Base-by-base conservation (phyloP, 2,888 invertebrate species). In the Phrixothrix hirtus region DNA sequence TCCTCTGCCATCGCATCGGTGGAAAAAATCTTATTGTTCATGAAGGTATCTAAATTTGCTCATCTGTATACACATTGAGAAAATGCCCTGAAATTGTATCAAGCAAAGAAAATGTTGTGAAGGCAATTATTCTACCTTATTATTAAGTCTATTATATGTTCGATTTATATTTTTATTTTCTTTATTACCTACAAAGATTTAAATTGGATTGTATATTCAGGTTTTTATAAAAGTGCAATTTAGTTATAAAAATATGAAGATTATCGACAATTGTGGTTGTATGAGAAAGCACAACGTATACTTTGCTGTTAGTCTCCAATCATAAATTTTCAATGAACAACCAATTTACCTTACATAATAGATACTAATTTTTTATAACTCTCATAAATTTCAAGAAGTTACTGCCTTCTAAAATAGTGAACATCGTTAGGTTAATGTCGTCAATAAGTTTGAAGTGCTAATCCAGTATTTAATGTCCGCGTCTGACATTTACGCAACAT, bases 1-100 rank as follows among this genome's bases (percentile, higher is more conserved):
- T 59, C 62, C 58, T 57, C 60, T 56, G 43, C 56, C 52, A 55
- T 55, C 50, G 17, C 39, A 25, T n/a, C n/a, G n/a, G n/a, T n/a
- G 16, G 17, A 27, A 45, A 45, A 55, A 44, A 39, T 41, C 45
- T 45, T 30, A 54, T 54, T 49, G 48, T 54, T 49, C 48, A 17
- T 11, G n/a, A n/a, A n/a, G n/a, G 11, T 55, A 49, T 55, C 41
- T 31, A 43, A 37, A 45, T 48, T 39, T 32, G 30, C 31, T 46
- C 37, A 46, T 46, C 53, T 42, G 25, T 52, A 32, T 11, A 32
- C 26, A 35, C 37, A 30, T 21, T 35, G n/a, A 26, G 13, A n/a
- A 13, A 29, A 49, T 31, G 37, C 42, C 35, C n/a, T 2, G 7
- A 34, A 34, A 16, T 14, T 14, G 16, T 9, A 14, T 34, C 16